Conservation (phyloP, 2,888 invertebrate species). For the Nemoura dubitans region DNA sequence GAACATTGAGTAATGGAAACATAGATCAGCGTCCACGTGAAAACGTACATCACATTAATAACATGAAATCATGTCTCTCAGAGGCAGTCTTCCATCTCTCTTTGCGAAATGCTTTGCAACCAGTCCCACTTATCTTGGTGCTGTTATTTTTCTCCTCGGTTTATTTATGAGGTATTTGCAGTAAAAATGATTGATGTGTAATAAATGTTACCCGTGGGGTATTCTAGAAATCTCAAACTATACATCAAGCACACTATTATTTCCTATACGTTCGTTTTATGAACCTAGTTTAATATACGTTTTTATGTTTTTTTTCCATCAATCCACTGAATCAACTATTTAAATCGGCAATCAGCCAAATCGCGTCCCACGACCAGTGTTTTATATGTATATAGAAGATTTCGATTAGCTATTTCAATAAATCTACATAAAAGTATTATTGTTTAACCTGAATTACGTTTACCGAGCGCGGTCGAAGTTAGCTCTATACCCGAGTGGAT, state of each 20-base stretch:
- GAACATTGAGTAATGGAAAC: not conserved
- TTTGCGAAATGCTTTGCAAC: not conserved
- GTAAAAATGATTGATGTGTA: slow-evolving; percentile 5
- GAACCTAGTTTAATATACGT: not conserved
- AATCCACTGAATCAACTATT: not conserved
- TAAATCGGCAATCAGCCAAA: not conserved
- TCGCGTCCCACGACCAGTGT: not conserved
- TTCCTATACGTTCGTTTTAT: not conserved
- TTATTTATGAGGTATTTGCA: slow-evolving; percentile 2
- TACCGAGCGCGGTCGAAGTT: not conserved
- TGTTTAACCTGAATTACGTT: not conserved
- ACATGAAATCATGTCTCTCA: not conserved
- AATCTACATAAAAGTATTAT: slow-evolving; percentile 5
- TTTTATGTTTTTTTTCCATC: not conserved
- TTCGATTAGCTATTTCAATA: not conserved
- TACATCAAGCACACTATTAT: not conserved
- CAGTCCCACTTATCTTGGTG: not conserved
- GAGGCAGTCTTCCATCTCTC: not conserved
- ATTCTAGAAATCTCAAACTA: not conserved
- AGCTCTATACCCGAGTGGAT: not conserved
- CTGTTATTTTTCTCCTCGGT: not conserved
- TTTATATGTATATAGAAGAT: not conserved
- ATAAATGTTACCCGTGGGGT: not conserved
- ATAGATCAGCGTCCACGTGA: not conserved
- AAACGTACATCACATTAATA: not conserved